Base-by-base conservation (phyloP, 2,113 vertebrate species). In the Mormyrus iriodes region DNA sequence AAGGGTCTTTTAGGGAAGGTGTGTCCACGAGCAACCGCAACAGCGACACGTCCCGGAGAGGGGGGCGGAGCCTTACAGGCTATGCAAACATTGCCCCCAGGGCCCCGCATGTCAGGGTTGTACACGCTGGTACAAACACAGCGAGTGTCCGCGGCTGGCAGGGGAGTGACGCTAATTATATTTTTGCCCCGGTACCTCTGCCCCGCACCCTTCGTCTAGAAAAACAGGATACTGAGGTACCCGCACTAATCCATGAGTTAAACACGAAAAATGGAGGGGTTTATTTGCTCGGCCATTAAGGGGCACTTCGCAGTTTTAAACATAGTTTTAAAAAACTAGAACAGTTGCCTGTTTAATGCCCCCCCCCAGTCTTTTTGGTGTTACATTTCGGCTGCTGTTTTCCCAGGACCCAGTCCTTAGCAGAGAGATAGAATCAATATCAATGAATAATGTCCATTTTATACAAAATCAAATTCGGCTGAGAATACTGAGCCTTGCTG, bases 251-350 rank as follows among this genome's bases (percentile, higher is more conserved):
- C 93, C 76, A 79, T 91, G 93, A 92, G 87, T 91, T 88, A 94
- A 94, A 93, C 93, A 94, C 87, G 89, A 79, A 91, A 89, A 93
- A 92, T 90, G 89, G 92, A 88, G 89, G 89, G 90, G 92, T 93
- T 94, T 95, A 93, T 94, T 95, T 94, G 92, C 91, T 93, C 91
- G 93, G 93, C 93, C 92, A 94, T 94, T 93, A 93, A 93, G 92
- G 94, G 93, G 90, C 92, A 92, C 94, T 94, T 94, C 89, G 92
- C 44, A 27, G 90, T 93, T 90, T 91, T 76, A 93, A 93, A 92
- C 90, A 91, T 55, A 89, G 92, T 91, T 91, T 87, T 83, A 21
- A 88, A 87, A 84, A 83, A 48, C 31, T 58, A 17, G 19, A 15
- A 88, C 61, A 89, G 93, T 92, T 88, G 53, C 9, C 49, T 0